Evolutionary conservation across 1,140 invertebrate genomes (phyloP).

Genomic region (Daktulosphaira vitifoliae): DNA sequence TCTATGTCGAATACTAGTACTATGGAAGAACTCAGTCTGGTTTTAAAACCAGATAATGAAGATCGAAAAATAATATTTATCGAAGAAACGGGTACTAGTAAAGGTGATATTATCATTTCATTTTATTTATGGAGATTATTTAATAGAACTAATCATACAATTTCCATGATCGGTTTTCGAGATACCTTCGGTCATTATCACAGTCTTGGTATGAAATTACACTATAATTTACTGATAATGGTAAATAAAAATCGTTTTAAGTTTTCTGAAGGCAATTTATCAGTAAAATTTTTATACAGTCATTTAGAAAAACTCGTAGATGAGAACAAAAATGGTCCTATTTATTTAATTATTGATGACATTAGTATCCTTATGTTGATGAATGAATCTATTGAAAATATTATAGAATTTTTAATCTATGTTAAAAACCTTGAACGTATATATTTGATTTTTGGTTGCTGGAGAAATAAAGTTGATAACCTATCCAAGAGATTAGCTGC

Average conservation of each 20-base stretch:
- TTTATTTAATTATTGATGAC: conserved; percentile 5
- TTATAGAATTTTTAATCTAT: not conserved
- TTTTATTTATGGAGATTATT: conserved; percentile 20
- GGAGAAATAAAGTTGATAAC: not conserved
- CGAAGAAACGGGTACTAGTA: conserved; percentile 1
- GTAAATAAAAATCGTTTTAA: not conserved
- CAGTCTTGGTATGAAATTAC: not conserved
- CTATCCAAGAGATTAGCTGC: not conserved
- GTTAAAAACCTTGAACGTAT: not conserved
- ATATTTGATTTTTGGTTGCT: not conserved
- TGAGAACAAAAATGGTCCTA: not conserved
- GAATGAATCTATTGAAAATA: not conserved
- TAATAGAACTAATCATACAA: not conserved
- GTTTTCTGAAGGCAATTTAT: not conserved
- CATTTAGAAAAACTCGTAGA: not conserved
- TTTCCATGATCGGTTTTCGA: not conserved
- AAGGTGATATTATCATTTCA: not conserved
- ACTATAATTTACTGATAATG: conserved; percentile 5
- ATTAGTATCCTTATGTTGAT: not conserved
- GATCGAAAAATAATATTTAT: not conserved
- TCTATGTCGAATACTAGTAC: not conserved
- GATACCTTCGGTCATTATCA: conserved; percentile 21
- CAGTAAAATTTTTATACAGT: not conserved
- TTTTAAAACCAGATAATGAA: not conserved
- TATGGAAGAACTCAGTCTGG: not conserved